These are phyloP conservation scores for Phocoena sinus DNA, from an alignment of 2,113 vertebrate genomes.

Conservation along the genomic window DNA sequence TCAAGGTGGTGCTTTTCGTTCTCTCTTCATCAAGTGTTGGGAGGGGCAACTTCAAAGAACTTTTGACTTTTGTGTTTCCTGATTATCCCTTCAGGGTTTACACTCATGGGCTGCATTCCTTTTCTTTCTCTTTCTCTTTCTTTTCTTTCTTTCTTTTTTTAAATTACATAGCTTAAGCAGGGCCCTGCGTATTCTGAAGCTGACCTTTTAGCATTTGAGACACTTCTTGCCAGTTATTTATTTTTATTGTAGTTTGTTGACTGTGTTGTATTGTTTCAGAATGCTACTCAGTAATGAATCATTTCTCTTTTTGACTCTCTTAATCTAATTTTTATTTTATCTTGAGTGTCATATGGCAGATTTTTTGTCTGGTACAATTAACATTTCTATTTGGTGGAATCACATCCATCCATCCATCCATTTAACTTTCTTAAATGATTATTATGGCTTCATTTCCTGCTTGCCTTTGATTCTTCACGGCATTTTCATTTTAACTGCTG, in stretches of 20 bases:
- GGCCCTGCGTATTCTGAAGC: neutral
- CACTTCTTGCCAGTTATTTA: neutral
- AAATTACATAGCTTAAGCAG: neutral
- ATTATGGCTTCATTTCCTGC: neutral
- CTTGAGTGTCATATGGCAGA: neutral
- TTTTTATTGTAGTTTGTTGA: neutral
- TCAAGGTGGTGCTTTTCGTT: neutral
- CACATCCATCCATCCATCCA: neutral
- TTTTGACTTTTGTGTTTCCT: neutral
- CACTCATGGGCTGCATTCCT: neutral
- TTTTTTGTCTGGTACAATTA: neutral
- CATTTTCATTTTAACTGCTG: neutral
- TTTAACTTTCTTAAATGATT: neutral
- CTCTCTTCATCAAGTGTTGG: neutral
- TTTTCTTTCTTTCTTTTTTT: neutral
- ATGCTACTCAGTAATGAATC: neutral
- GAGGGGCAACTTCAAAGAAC: neutral
- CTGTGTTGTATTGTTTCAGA: neutral
- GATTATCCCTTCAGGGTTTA: neutral
- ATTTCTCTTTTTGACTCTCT: neutral
- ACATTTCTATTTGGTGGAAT: neutral
- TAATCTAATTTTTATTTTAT: conserved; percentile 1
- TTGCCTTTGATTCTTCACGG: neutral
- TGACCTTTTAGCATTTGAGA: neutral
- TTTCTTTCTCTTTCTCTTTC: neutral